A percentile compares a stretch with the other conserved stretches of the same genome.
Evolutionary conservation across 2,888 invertebrate genomes (phyloP).

Genomic region (Globia sparganii): DNA sequence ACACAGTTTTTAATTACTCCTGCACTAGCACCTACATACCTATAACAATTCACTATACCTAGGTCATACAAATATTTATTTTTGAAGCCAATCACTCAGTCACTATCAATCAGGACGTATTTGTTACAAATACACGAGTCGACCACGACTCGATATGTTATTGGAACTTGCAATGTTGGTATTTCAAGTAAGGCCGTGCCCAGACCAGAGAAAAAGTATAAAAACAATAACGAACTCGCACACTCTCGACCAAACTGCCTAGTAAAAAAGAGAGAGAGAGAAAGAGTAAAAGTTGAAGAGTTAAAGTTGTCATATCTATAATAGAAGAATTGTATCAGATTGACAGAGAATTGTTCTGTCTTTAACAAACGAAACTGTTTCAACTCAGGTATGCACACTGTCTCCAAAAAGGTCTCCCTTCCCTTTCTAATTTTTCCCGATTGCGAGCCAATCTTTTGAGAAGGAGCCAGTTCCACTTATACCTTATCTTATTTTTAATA

Average conservation of each 20-base stretch:
- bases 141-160: neutral
- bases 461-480: neutral
- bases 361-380: neutral
- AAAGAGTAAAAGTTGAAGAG: no score
- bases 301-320: neutral
- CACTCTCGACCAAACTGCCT: neutral
- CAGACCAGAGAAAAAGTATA: neutral
- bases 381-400: neutral
- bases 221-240: neutral
- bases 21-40: neutral
- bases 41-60: neutral
- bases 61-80: neutral
- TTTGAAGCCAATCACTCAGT: constrained; percentile 1
- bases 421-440: neutral
- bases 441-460: no score
- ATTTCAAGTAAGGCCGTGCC: neutral
- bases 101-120: neutral
- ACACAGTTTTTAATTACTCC: neutral
- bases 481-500: neutral
- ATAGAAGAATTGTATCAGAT: neutral
- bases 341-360: neutral
- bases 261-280: no score
- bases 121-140: neutral
- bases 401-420: neutral
- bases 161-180: neutral